A percentile compares a stretch with the other conserved stretches of the same genome.
Conservation (phyloP, 2,797 vertebrate genomes). For the Eulemur coronatus region DNA sequence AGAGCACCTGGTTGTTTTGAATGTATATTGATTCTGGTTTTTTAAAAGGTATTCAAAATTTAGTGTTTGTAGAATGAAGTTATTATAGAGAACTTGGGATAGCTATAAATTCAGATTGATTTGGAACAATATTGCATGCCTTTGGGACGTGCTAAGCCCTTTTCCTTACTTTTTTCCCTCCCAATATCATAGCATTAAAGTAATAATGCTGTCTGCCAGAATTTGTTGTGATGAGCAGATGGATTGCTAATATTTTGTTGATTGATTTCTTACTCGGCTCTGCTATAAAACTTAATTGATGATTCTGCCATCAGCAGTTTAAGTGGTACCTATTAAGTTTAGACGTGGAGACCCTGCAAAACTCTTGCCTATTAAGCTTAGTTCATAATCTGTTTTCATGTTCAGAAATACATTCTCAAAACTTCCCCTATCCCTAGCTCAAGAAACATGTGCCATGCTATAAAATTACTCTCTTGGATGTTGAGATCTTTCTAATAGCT, state of each 20-base stretch:
- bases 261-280: constrained; percentile 67
- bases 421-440: neutral
- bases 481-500: neutral
- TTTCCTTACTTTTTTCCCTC: neutral
- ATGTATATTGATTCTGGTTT: constrained; percentile 34
- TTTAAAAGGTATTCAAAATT: constrained; percentile 72
- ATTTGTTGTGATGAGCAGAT: constrained; percentile 73
- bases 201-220: constrained; percentile 69
- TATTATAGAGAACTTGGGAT: constrained; percentile 56
- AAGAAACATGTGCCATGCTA: neutral
- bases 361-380: neutral
- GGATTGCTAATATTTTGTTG: constrained; percentile 74
- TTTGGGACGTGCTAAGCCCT: constrained; percentile 53
- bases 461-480: neutral
- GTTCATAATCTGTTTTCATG: neutral
- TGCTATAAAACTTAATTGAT: constrained; percentile 72
- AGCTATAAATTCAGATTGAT: constrained; percentile 68
- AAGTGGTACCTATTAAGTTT: constrained; percentile 43
- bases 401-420: constrained; percentile 5
- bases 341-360: neutral
- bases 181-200: constrained; percentile 58
- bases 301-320: constrained; percentile 19
- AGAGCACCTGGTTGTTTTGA: constrained; percentile 26
- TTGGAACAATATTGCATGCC: constrained; percentile 57
- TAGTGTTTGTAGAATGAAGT: constrained; percentile 72